phyloP scores from a whole-genome alignment of 2,888 invertebrate species.

The Hyppa rectilinea region DNA sequence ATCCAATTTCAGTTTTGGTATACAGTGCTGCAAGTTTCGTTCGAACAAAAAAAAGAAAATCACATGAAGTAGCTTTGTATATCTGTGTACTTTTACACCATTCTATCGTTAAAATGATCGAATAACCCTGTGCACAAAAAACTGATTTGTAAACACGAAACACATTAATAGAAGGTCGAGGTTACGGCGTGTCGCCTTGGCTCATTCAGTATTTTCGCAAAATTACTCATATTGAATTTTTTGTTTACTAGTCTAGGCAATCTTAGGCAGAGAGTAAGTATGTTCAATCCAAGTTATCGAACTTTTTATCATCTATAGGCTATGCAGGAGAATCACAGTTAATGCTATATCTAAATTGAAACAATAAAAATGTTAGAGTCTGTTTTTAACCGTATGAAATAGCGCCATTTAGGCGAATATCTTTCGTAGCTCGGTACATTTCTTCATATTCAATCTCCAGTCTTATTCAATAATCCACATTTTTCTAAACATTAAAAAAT shows the following conservation, averaged over 20 bases:
- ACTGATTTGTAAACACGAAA: constrained; percentile 35
- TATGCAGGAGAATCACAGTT: not conserved
- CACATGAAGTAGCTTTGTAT: too few species aligned
- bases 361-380: not conserved
- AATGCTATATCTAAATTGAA: not conserved
- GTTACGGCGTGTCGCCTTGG: constrained; percentile 38
- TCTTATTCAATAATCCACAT: too few species aligned
- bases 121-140: not conserved
- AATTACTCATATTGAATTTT: constrained; percentile 30
- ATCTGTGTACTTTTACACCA: not conserved
- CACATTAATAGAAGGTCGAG: constrained; percentile 47
- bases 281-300: not conserved
- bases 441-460: not conserved
- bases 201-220: constrained; percentile 43
- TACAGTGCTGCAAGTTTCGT: too few species aligned
- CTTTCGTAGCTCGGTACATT: not conserved
- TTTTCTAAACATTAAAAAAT: not conserved
- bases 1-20: not conserved
- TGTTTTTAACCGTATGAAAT: not conserved
- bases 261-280: too few species aligned
- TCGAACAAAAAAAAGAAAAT: not conserved
- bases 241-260: too few species aligned
- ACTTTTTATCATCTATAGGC: not conserved
- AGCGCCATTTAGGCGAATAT: too few species aligned
- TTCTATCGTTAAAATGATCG: not conserved